Percentiles rank a stretch among this genome's conserved stretches.
Evolutionary conservation across 2,888 invertebrate genomes (phyloP).

Genomic region (Ptychoptera albimana): DNA sequence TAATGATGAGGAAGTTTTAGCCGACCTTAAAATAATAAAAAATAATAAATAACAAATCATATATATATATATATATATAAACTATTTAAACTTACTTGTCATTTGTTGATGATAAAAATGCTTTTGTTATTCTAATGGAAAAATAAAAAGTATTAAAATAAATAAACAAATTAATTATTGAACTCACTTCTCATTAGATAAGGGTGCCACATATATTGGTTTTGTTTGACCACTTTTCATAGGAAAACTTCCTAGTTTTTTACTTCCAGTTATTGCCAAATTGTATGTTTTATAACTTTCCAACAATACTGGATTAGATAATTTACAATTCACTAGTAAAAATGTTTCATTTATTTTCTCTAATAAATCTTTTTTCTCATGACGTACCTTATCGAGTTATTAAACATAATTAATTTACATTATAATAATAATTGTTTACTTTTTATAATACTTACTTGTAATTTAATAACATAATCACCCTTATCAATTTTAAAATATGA

Average conservation of each 20-base stretch:
- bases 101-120: constrained; percentile 13
- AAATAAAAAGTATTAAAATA: constrained; percentile 10
- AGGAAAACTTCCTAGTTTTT: constrained; percentile 49
- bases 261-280: constrained; percentile 40
- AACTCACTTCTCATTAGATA: constrained; percentile 71
- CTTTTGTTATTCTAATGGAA: constrained; percentile 17
- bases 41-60: not conserved
- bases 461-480: constrained; percentile 77
- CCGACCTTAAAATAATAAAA: not conserved
- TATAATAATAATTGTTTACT: not conserved
- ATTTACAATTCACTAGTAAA: constrained; percentile 57
- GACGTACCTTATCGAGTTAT: constrained; percentile 34
- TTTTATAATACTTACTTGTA: constrained; percentile 45
- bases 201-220: constrained; percentile 64
- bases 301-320: constrained; percentile 49
- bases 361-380: constrained; percentile 70
- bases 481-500: constrained; percentile 73
- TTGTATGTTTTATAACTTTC: constrained; percentile 52
- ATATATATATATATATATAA: too few species aligned
- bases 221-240: constrained; percentile 43
- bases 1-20: too few species aligned
- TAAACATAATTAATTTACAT: not conserved
- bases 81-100: not conserved
- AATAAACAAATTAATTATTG: constrained; percentile 1
- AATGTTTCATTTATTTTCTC: constrained; percentile 73